phyloP scores from a whole-genome alignment of 2,888 invertebrate species.

The Spodoptera picta region DNA sequence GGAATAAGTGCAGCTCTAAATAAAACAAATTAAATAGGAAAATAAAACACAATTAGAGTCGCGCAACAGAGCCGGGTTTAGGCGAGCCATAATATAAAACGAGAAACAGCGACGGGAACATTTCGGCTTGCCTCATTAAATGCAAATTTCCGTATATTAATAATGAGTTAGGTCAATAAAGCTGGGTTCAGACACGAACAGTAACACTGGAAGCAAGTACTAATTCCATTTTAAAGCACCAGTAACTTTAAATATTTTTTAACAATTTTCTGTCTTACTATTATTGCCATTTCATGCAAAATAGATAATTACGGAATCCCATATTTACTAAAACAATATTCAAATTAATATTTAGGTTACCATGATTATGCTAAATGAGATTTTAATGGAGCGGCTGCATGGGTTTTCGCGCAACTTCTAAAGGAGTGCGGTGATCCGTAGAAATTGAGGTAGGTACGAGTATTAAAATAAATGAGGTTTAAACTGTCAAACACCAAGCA shows the following conservation, averaged over 20 bases:
- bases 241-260: neutral
- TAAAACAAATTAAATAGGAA: constrained; percentile 59
- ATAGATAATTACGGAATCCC: constrained; percentile 9
- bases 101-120: constrained; percentile 59
- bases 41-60: constrained; percentile 61
- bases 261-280: neutral
- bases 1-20: constrained; percentile 27
- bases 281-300: constrained; percentile 18
- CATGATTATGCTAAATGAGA: constrained; percentile 46
- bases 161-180: constrained; percentile 67
- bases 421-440: constrained; percentile 54
- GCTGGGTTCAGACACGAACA: constrained; percentile 46
- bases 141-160: constrained; percentile 75
- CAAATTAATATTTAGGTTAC: constrained; percentile 15
- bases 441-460: constrained; percentile 19
- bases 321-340: constrained; percentile 32
- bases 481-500: no score
- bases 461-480: constrained; percentile 35
- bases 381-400: constrained; percentile 44
- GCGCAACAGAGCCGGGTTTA: constrained; percentile 38
- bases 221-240: constrained; percentile 15
- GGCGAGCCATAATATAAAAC: constrained; percentile 52
- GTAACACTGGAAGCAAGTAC: constrained; percentile 22
- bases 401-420: constrained; percentile 20
- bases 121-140: constrained; percentile 72